Conservation (phyloP, 2,113 vertebrate genomes). For the Lophotis ruficrista region DNA sequence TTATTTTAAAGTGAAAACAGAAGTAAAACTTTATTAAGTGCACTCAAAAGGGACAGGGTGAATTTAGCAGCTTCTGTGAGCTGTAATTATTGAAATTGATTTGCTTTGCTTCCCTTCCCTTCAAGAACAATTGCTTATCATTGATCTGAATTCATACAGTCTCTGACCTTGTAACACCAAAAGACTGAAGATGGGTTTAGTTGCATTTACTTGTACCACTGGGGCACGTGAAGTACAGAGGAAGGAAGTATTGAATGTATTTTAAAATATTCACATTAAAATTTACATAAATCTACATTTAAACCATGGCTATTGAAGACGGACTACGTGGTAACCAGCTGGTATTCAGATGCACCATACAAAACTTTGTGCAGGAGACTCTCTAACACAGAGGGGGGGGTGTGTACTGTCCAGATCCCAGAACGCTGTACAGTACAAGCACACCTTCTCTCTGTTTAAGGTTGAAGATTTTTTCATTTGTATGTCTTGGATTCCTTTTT, state of each 20-base stretch:
- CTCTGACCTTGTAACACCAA: neutral
- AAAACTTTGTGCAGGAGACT: neutral
- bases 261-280: neutral
- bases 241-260: neutral
- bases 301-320: neutral
- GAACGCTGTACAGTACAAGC: neutral
- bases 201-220: neutral
- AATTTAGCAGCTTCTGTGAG: neutral
- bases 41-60: neutral
- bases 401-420: neutral
- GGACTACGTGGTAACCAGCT: neutral
- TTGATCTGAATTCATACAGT: neutral
- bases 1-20: neutral
- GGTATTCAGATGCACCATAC: neutral
- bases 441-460: neutral
- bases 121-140: slow-evolving; percentile 4
- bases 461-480: neutral
- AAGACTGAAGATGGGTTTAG: neutral
- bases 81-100: neutral
- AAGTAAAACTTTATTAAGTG: neutral
- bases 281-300: neutral
- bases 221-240: neutral
- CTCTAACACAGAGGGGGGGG: too few species aligned
- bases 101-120: neutral
- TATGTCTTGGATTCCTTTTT: neutral